Conservation (phyloP, 2,113 vertebrate genomes). For the Strix uralensis region DNA sequence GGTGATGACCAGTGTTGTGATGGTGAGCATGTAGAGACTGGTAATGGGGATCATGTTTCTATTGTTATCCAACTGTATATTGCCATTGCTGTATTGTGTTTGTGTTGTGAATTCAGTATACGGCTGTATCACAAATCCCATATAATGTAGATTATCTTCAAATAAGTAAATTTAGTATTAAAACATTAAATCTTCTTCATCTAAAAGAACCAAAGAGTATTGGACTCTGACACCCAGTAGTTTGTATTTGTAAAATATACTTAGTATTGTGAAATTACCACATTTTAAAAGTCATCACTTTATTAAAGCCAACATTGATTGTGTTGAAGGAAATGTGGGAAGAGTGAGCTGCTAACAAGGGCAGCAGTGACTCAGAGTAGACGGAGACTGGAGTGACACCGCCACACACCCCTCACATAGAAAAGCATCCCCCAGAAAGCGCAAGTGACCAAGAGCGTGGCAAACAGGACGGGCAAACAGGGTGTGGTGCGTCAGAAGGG, state of each 20-base stretch:
- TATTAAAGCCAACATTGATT: not conserved
- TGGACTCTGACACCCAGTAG: not conserved
- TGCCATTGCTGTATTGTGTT: not conserved
- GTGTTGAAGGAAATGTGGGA: not conserved
- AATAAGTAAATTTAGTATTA: not conserved
- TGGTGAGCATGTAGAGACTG: not conserved
- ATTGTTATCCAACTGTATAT: not conserved
- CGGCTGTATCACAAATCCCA: not conserved
- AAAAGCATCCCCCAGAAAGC: too few species aligned
- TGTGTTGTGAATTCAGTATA: not conserved
- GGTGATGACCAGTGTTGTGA: not conserved
- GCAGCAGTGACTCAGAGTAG: too few species aligned
- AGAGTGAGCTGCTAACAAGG: too few species aligned
- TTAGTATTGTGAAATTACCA: not conserved
- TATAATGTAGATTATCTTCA: not conserved
- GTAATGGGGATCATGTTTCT: not conserved
- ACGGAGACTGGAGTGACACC: too few species aligned
- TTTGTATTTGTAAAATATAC: not conserved
- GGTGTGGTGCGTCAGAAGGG: too few species aligned
- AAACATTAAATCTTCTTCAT: not conserved
- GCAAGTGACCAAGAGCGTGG: too few species aligned
- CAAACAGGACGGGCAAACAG: too few species aligned
- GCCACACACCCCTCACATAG: too few species aligned
- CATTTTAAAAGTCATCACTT: not conserved
- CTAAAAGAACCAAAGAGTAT: not conserved